Base-by-base conservation (phyloP, 2,888 invertebrate species). In the Clostera curtula region DNA sequence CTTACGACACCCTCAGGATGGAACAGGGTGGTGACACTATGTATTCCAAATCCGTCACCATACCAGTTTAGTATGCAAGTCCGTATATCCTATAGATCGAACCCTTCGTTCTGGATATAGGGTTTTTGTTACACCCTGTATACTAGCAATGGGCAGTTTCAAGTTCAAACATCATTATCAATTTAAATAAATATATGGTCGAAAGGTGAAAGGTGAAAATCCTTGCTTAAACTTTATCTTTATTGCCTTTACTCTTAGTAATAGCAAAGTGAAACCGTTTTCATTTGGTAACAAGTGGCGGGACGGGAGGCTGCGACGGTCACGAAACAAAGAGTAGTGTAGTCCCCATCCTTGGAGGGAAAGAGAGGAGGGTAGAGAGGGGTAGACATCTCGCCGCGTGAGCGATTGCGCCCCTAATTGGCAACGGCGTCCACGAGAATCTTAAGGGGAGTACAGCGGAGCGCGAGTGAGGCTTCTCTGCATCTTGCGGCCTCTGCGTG, bases 371-470 rank as follows among this genome's bases (percentile, higher is more conserved):
- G 45, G n/a, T n/a, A n/a, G n/a, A n/a, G 54, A 58, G 61, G 55
- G 51, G 58, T 53, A 35, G 28, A 13, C 43, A 44, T 47, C 71
- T 66, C 66, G 71, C 76, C 76, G 77, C 73, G 71, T 83, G 85
- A 85, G 80, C 75, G 84, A 84, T 84, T 84, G 84, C 79, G 74
- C 68, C 71, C 79, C 79, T 85, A 85, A 85, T 85, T 84, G 85
- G 85, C 75, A 74, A 66, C 73, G 85, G 83, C 84, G 82, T 80
- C 74, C 83, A 82, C 83, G 76, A 82, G 83, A 85, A 77, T 85
- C 85, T 85, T 84, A 75, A 77, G 75, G 77, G 77, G 77, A 83
- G 79, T 77, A 79, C 75, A 74, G 65, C 67, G 68, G 40, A 68
- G 68, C 65, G 58, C 62, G 62, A 66, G 62, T 79, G 57, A 67